Evolutionary conservation across 2,113 vertebrate species (phyloP).

Genomic region (Centropristis striata): DNA sequence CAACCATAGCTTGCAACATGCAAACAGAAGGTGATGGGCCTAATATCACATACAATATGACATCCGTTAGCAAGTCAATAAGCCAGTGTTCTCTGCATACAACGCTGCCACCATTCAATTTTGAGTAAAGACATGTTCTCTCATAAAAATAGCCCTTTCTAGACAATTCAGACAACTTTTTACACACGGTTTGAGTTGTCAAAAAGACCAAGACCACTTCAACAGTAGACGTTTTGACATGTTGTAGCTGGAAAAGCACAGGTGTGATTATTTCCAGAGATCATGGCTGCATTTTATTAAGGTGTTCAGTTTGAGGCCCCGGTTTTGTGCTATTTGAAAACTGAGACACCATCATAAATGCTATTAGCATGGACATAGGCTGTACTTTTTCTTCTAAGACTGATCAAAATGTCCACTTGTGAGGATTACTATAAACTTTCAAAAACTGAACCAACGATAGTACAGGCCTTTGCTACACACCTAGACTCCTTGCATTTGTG

Average conservation of each 20-base stretch:
- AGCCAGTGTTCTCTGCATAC: not conserved
- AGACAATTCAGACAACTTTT: not conserved
- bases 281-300: not conserved
- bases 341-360: not conserved
- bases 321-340: not conserved
- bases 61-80: not conserved
- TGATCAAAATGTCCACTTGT: not conserved
- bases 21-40: not conserved
- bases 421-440: not conserved
- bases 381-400: not conserved
- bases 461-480: not conserved
- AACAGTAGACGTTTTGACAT: not conserved
- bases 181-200: not conserved
- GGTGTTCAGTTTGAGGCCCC: not conserved
- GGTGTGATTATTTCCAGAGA: not conserved
- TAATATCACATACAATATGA: not conserved
- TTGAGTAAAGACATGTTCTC: not conserved
- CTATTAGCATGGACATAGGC: not conserved
- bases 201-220: not conserved
- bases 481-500: not conserved
- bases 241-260: not conserved
- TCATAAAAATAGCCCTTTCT: not conserved
- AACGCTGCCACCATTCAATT: not conserved
- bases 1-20: too few species aligned
- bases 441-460: too few species aligned